Evolutionary conservation across 2,797 vertebrate species (phyloP), one percentile per base, ranked within the genome.

Genomic region (Galaxias olidus): DNA sequence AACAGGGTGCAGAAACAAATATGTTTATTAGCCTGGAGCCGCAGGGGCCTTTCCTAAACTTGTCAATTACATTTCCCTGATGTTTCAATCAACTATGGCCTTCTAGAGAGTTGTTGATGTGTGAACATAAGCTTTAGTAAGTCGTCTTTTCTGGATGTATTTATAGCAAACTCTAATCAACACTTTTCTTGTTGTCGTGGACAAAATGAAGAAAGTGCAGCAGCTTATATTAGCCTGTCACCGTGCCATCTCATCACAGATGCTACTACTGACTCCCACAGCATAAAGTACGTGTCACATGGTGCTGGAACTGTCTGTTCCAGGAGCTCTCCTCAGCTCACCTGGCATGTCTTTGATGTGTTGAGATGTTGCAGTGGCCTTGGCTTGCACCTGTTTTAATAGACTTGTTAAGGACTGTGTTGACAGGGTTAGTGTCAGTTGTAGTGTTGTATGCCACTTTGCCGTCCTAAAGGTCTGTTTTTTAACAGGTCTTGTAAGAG

Each of bases 251-350:
- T 69, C 63, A 30, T 60, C 41, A 65, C 75, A 79, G 61, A 75
- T 17, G 4, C 69, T 73, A 77, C 41, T 60, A 75, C 72, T 79
- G 72, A 65, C 77, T 79, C 72, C 61, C 73, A 80, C 61, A 76
- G 68, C 72, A 75, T 72, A 71, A 79, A 79, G 82, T 73, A 86
- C 85, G 86, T 86, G 83, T 86, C 82, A 74, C 54, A 19, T 57
- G 65, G 73, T 72, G 79, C 68, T 77, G 59, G 54, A 71, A 72
- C 67, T 73, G 55, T 77, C 68, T 59, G 75, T 47, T 66, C 77
- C 60, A 4, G 56, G 55, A 69, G 75, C 79, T 84, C 76, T 87
- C 76, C 81, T 83, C 79, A 79, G 63, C 83, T 78, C 75, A 74
- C 76, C 77, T 52, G 75, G 45, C 70, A 2, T 72, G 71, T 63